Percentiles rank a stretch among this genome's conserved stretches.
phyloP scores from a whole-genome alignment of 2,113 vertebrate species.

The Oophaga pumilio region DNA sequence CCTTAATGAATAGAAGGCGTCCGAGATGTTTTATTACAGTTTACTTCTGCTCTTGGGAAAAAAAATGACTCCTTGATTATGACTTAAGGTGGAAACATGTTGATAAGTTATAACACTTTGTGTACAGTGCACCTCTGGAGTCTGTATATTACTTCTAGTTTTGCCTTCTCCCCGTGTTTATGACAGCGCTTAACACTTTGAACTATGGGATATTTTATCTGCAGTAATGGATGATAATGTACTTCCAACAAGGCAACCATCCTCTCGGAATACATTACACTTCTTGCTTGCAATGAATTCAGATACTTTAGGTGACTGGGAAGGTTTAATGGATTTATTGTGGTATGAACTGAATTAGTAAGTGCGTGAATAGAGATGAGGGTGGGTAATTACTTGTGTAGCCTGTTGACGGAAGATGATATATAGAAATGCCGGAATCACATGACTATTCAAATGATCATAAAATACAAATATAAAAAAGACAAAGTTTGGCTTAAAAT shows the following conservation, averaged over 20 bases:
- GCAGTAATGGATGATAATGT: constrained; percentile 58
- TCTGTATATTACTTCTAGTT: constrained; percentile 56
- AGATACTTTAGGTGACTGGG: constrained; percentile 53
- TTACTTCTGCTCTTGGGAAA: constrained; percentile 29
- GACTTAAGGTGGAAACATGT: constrained; percentile 52
- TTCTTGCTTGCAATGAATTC: constrained; percentile 44
- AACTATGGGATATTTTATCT: constrained; percentile 57
- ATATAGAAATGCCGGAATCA: constrained; percentile 30
- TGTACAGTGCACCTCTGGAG: constrained; percentile 42
- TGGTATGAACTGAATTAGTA: constrained; percentile 52
- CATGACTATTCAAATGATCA: constrained; percentile 1
- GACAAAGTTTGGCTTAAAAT: not conserved
- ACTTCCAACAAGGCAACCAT: constrained; percentile 51
- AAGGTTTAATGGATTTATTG: constrained; percentile 52
- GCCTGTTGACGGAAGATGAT: constrained; percentile 25
- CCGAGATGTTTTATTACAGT: constrained; percentile 27
- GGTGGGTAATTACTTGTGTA: constrained; percentile 44
- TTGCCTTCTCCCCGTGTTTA: constrained; percentile 45
- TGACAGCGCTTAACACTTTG: constrained; percentile 55
- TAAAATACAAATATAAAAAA: not conserved
- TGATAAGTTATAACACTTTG: constrained; percentile 54
- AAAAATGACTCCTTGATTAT: constrained; percentile 50
- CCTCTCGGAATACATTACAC: constrained; percentile 50
- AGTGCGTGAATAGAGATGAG: constrained; percentile 29
- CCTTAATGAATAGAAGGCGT: constrained; percentile 1